A percentile compares a stretch with the other conserved stretches of the same genome.
phyloP scores from a whole-genome alignment of 1,140 invertebrate genomes.

The Dinoponera quadriceps region DNA sequence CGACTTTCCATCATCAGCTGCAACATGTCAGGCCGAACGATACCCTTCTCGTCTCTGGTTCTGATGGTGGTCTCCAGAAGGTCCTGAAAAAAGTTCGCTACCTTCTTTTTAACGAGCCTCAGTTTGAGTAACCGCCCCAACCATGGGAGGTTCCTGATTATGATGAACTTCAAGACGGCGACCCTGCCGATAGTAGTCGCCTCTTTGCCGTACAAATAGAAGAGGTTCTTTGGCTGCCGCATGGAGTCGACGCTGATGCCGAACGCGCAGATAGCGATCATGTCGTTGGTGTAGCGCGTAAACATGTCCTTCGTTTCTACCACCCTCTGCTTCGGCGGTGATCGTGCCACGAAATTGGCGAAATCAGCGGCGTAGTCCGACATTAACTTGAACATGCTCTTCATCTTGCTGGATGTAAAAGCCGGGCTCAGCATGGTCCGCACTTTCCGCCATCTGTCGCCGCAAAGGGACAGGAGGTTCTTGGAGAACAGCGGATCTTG shows the following conservation, averaged over 20 bases:
- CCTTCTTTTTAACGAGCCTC: too few relatives aligned
- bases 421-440: conserved; percentile 74
- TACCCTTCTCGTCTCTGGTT: conserved; percentile 62
- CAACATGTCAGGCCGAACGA: too few relatives aligned
- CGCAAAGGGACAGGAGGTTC: conserved; percentile 74
- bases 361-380: neutral
- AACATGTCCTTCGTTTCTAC: conserved; percentile 60
- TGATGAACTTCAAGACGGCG: conserved; percentile 10
- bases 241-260: conserved; percentile 58
- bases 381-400: conserved; percentile 69
- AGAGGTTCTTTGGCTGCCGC: conserved; percentile 80
- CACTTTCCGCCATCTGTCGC: conserved; percentile 77
- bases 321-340: neutral
- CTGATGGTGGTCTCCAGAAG: conserved; percentile 33
- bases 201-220: conserved; percentile 25
- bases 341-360: too few relatives aligned
- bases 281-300: conserved; percentile 87
- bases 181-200: neutral
- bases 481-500: conserved; percentile 76
- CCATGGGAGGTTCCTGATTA: too few relatives aligned
- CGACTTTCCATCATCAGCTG: too few relatives aligned
- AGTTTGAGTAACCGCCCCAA: too few relatives aligned
- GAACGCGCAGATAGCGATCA: conserved; percentile 85
- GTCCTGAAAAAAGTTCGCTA: too few relatives aligned
- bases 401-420: conserved; percentile 77